Evolutionary conservation across 1,140 invertebrate species (phyloP).

Genomic region (Platyscapa corneri): DNA sequence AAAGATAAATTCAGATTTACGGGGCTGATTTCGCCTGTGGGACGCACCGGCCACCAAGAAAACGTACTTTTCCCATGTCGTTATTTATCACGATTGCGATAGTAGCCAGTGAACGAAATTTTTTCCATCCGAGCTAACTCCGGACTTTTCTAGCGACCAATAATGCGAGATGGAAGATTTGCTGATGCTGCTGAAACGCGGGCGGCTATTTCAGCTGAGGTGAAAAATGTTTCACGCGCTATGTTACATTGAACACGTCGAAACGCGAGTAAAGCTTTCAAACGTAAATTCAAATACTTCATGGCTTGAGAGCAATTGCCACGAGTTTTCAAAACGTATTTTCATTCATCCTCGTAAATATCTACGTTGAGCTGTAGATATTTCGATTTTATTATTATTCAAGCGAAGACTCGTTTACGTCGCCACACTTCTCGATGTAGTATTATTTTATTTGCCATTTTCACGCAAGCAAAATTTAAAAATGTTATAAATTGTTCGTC

Average conservation of each 20-base stretch:
- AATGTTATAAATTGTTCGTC: background rate
- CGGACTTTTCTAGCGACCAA: background rate
- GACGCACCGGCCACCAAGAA: background rate
- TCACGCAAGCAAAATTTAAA: background rate
- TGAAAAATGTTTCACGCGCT: background rate
- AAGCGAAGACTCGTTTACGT: background rate
- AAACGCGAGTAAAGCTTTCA: background rate
- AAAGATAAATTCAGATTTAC: background rate
- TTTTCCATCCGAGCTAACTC: background rate
- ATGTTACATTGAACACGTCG: background rate
- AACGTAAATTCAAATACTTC: background rate
- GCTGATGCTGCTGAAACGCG: background rate
- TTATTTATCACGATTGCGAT: background rate
- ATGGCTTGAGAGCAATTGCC: too few species aligned
- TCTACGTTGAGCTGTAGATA: background rate
- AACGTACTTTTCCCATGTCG: background rate
- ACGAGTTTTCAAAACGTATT: background rate
- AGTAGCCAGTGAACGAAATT: background rate
- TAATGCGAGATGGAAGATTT: background rate
- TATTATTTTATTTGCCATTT: background rate
- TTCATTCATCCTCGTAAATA: background rate
- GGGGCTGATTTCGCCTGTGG: background rate
- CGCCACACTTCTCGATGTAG: background rate
- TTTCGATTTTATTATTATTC: background rate
- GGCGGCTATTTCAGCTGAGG: background rate